Evolutionary conservation across 2,888 invertebrate genomes (phyloP), one percentile per base, ranked within the genome.

Genomic region (Elgonia sp.): DNA sequence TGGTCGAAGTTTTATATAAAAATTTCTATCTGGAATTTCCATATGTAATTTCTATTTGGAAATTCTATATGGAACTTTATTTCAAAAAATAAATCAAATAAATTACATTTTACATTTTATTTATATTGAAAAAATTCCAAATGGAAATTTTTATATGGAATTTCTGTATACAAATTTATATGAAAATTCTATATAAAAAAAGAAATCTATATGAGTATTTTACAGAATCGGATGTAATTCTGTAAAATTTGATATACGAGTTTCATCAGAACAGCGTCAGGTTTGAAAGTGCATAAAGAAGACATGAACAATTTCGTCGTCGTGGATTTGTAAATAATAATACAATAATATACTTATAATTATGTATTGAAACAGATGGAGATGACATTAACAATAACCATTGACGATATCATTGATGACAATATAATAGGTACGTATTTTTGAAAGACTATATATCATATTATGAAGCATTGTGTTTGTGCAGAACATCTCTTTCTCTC

Each of bases 381-480:
- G 84, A 88, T 87, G 87, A 87, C 87, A 87, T 88, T 88, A 86
- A 88, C 86, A 86, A 88, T 88, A 86, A 88, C 86, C 88, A 88
- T 88, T 86, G 87, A 87, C 87, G 87, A 87, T 87, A 87, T 87
- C 84, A 87, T 87, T 82, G 83, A 82, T 89, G 85, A 89, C 86
- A 89, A 80, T 89, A 89, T 81, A 89, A 89, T 89, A 89, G 80
- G 81, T 89, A 86, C 86, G 89, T 89, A 89, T 84, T 89, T 89
- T 86, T 83, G 86, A 89, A 89, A 89, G 86, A 84, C 89, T 89
- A 89, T 89, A 89, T 84, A 89, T 84, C 84, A 88, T 86, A 89
- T 89, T 86, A 84, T 70, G 84, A 89, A 89, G 86, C 86, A 84
- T 89, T 86, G 89, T 89, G 89, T 86, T 89, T 89, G 89, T 86